Conservation (phyloP, 2,888 invertebrate genomes). For the Metopia argyrocephala region DNA sequence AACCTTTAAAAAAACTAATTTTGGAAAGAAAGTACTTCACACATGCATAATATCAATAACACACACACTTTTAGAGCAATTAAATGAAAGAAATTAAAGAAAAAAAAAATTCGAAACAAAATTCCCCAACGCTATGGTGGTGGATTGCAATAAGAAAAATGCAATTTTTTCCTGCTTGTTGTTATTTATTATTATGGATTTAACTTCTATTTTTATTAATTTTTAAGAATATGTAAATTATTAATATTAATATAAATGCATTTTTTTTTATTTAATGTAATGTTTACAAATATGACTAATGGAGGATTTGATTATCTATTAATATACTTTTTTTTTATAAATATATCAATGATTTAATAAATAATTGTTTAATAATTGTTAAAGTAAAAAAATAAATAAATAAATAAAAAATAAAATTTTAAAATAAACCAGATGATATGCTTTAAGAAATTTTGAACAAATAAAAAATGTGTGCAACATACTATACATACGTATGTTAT, state of each 20-base stretch:
- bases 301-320: conserved; percentile 76
- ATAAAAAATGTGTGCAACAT: background rate
- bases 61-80: conserved; percentile 18
- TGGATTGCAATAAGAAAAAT: background rate
- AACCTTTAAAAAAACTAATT: conserved; percentile 8
- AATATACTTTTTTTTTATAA: conserved; percentile 61
- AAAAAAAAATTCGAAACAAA: conserved; percentile 10
- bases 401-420: too few relatives aligned
- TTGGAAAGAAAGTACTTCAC: conserved; percentile 44
- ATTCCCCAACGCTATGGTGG: background rate
- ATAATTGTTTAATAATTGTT: conserved; percentile 54
- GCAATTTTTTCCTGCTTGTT: background rate
- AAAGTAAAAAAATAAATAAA: too few relatives aligned
- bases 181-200: background rate
- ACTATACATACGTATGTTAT: background rate
- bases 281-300: conserved; percentile 75
- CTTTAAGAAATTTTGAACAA: background rate
- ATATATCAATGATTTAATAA: conserved; percentile 45
- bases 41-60: background rate
- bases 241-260: too few relatives aligned
- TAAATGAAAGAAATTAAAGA: background rate
- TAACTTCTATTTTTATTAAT: conserved; percentile 64
- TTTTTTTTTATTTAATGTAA: conserved; percentile 66
- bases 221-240: conserved; percentile 64
- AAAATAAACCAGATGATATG: conserved; percentile 4